Percentiles rank a stretch among this genome's conserved stretches.
These are phyloP conservation scores for Empis stercorea DNA, from an alignment of 2,888 invertebrate genomes.

Conservation along the genomic window DNA sequence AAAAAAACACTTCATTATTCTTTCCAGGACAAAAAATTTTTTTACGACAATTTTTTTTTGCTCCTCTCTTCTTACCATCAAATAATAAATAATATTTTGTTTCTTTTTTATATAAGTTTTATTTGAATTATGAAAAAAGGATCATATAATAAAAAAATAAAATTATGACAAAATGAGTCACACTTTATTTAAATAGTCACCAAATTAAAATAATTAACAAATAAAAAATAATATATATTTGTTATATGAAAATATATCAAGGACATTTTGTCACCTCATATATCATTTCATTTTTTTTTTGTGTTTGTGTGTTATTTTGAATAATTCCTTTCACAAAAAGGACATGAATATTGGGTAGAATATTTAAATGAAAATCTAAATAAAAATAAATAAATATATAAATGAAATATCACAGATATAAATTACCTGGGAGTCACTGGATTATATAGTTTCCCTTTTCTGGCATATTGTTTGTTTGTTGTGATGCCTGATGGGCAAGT, in stretches of 20 bases:
- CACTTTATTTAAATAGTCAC: constrained; percentile 1
- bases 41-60: background rate
- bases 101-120: too few relatives aligned
- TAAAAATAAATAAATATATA: background rate
- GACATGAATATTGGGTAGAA: background rate
- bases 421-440: background rate
- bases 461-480: background rate
- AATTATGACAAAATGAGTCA: constrained; percentile 1
- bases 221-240: background rate
- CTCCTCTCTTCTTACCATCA: too few relatives aligned
- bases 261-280: background rate
- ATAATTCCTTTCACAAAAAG: too few relatives aligned
- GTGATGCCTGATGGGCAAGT: constrained; percentile 1
- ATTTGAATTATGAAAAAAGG: background rate
- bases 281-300: background rate
- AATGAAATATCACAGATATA: background rate
- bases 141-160: background rate
- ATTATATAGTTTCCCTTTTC: background rate
- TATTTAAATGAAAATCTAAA: background rate
- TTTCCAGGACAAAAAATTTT: background rate
- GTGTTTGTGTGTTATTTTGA: too few relatives aligned
- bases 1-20: background rate
- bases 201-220: constrained; percentile 1
- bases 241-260: too few relatives aligned
- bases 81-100: too few relatives aligned